Conservation (phyloP, 37 sponge, comb jelly and placozoan genomes). For the Halichondria panicea region DNA sequence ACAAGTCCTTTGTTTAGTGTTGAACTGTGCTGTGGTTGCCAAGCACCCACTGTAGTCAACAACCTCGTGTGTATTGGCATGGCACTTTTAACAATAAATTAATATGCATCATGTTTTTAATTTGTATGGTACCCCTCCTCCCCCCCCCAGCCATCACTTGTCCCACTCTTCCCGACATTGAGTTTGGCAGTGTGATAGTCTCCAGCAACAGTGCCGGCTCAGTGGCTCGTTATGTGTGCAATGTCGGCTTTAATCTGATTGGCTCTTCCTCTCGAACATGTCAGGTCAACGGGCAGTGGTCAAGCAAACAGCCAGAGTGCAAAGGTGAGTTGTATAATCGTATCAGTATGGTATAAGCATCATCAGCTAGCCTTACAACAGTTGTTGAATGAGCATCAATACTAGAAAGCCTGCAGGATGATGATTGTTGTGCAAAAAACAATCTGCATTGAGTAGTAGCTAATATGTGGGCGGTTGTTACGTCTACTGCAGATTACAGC, state of each 20-base stretch:
- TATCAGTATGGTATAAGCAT: background rate
- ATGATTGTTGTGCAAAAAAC: too few relatives aligned
- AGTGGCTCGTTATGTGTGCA: constrained; percentile 36
- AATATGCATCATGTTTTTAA: background rate
- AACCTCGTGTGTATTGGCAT: constrained; percentile 28
- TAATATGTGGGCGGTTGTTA: too few relatives aligned
- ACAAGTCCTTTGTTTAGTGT: too few relatives aligned
- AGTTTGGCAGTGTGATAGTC: constrained; percentile 31
- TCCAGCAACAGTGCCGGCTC: constrained; percentile 15
- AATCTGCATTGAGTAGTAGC: too few relatives aligned
- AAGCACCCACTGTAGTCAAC: too few relatives aligned
- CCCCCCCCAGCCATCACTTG: too few relatives aligned
- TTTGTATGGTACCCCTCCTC: background rate
- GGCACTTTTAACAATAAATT: background rate
- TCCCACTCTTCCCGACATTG: background rate
- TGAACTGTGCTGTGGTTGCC: too few relatives aligned
- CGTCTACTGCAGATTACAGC: too few relatives aligned
- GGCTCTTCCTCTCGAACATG: constrained; percentile 28
- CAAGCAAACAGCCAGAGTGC: constrained; percentile 32
- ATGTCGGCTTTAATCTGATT: constrained; percentile 25
- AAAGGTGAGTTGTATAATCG: constrained; percentile 29
- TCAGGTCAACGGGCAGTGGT: constrained; percentile 52
- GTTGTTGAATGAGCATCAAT: too few relatives aligned
- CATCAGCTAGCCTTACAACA: too few relatives aligned
- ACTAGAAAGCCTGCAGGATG: too few relatives aligned